phyloP scores from a whole-genome alignment of 2,113 vertebrate genomes.

The Antechinus flavipes region DNA sequence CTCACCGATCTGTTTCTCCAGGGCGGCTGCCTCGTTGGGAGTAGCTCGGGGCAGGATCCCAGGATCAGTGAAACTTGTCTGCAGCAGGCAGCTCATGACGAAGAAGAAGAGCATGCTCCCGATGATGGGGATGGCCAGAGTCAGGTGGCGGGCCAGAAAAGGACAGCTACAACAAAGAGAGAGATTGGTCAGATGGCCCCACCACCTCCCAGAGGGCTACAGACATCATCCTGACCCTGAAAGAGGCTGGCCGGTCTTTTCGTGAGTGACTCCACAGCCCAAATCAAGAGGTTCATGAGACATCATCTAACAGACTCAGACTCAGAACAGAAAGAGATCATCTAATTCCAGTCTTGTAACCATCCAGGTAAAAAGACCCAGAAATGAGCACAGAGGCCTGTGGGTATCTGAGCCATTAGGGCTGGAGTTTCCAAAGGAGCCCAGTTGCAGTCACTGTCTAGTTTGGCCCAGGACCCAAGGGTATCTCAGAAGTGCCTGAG shows the following conservation, averaged over 20 bases:
- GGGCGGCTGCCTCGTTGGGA: slow-evolving; percentile 93
- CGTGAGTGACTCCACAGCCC: not conserved
- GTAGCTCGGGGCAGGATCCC: slow-evolving; percentile 97
- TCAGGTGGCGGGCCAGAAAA: slow-evolving; percentile 92
- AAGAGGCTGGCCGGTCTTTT: not conserved
- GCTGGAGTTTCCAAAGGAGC: not conserved
- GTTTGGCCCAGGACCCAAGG: not conserved
- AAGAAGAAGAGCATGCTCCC: slow-evolving; percentile 93
- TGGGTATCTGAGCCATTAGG: not conserved
- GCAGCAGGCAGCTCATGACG: slow-evolving; percentile 93
- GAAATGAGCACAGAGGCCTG: too few relatives aligned
- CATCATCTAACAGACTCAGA: not conserved
- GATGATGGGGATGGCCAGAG: slow-evolving; percentile 94
- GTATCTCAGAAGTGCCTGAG: not conserved
- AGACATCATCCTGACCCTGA: not conserved
- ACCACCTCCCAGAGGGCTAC: not conserved
- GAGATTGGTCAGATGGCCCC: slow-evolving; percentile 33
- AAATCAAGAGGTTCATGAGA: not conserved
- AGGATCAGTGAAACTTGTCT: slow-evolving; percentile 96
- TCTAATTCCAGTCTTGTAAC: not conserved
- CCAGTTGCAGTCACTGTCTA: not conserved
- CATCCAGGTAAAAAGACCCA: not conserved
- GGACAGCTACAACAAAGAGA: slow-evolving; percentile 89
- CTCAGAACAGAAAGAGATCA: too few relatives aligned
- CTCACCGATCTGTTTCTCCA: slow-evolving; percentile 95